Evolutionary conservation across 2,113 vertebrate species (phyloP), one percentile per base, ranked within the genome.

Genomic region (Balaeniceps rex): DNA sequence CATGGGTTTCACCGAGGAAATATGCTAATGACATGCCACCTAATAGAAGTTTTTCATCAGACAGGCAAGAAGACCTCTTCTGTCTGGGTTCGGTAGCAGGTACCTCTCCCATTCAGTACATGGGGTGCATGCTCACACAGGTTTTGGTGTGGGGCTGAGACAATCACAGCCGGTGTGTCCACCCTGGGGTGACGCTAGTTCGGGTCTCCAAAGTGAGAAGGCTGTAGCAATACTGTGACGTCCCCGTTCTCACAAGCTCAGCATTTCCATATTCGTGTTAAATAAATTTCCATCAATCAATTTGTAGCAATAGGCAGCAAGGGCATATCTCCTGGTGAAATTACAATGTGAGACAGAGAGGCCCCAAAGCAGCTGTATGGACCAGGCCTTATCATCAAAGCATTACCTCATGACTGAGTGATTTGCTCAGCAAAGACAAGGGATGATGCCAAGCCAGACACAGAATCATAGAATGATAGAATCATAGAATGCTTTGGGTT

Each of bases 21-120:
- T 14, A 2, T 0, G 22, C 11, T 40, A 44, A 40, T 13, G 44
- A 7, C 0, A 4, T 16, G 44, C 28, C 63, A 63, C 34, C 9
- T 58, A 52, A 25, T 0, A 16, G 2, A 2, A 31, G 49, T 5
- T 42, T 83, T 58, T 44, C 9, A 44, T 31, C 49, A 64, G 65
- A 40, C 4, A 70, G 29, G 11, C 44, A 88, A 80, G 55, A 57
- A 9, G 34, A 44, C 38, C 28, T 57, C 14, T n/a, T 40, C 47
- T 70, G 16, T 12, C 34, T 76, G 26, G 14, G 33, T 31, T 38
- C 0, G 1, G 47, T 18, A 40, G 19, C 24, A 44, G 38, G 21
- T 58, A 54, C 19, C n/a, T 64, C 44, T 69, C 36, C 11, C 38
- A 36, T 34, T 36, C 31, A 21, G 11, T 42, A 17, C 26, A 28